Percentiles rank a stretch among this genome's conserved stretches.
These are phyloP conservation scores for Carassius gibelio DNA, from an alignment of 2,113 vertebrate species.

Conservation along the genomic window DNA sequence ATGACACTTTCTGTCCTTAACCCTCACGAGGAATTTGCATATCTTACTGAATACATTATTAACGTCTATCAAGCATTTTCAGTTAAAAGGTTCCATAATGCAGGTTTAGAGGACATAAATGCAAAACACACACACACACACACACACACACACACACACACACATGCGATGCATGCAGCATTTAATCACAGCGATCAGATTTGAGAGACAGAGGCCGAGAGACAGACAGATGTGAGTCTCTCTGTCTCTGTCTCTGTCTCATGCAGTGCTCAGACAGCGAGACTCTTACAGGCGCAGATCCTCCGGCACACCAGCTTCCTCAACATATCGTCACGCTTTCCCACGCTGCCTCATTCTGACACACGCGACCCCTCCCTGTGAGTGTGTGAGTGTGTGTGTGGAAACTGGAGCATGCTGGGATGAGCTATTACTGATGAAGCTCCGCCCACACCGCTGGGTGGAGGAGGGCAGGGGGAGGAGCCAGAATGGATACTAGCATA, in stretches of 20 bases:
- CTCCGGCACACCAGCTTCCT: constrained; percentile 84
- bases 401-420: neutral
- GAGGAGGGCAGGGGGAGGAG: constrained; percentile 35
- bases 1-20: neutral
- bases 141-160: neutral
- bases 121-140: constrained; percentile 1
- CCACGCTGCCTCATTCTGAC: constrained; percentile 32
- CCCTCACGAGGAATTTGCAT: neutral
- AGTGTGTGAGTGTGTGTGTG: constrained; percentile 12
- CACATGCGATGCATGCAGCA: constrained; percentile 9
- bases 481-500: neutral
- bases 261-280: constrained; percentile 42
- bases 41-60: neutral
- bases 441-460: constrained; percentile 28
- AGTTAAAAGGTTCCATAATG: too few species aligned
- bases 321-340: constrained; percentile 76
- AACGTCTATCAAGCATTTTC: neutral
- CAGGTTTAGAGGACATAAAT: neutral
- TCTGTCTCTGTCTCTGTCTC: constrained; percentile 22
- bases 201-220: constrained; percentile 2
- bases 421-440: constrained; percentile 36
- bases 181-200: constrained; percentile 16
- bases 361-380: constrained; percentile 8
- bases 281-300: constrained; percentile 83
- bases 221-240: neutral